These are phyloP conservation scores for Tenthredo livida DNA, from an alignment of 2,888 invertebrate species.

Conservation along the genomic window DNA sequence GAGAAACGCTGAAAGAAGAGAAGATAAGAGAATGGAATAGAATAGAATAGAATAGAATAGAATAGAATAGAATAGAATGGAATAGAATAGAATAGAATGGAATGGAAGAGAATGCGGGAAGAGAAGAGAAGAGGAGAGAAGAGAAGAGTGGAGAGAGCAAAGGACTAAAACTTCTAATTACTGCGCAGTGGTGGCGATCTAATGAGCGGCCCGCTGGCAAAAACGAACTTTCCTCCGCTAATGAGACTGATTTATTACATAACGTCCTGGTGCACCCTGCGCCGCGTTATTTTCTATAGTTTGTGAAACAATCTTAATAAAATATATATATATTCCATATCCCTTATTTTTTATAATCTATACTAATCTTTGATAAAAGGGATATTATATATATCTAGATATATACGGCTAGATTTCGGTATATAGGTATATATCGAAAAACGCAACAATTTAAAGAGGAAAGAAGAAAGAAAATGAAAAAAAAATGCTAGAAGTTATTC, in stretches of 20 bases:
- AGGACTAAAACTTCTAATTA: slow-evolving; percentile 75
- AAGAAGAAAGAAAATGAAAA: background rate
- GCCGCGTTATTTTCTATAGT: slow-evolving; percentile 33
- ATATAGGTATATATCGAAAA: too few species aligned
- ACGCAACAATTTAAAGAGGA: too few species aligned
- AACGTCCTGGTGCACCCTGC: slow-evolving; percentile 58
- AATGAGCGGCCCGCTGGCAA: slow-evolving; percentile 71
- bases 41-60: background rate
- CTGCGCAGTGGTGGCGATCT: slow-evolving; percentile 73
- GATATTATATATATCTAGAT: too few species aligned
- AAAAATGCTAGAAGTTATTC: background rate
- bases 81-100: slow-evolving; percentile 43
- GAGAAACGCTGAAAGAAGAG: slow-evolving; percentile 34
- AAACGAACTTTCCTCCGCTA: slow-evolving; percentile 73
- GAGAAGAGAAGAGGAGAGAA: slow-evolving; percentile 32
- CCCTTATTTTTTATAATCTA: background rate
- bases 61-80: slow-evolving; percentile 17
- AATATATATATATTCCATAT: background rate
- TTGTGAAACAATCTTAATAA: slow-evolving; percentile 11
- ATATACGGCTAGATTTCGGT: too few species aligned
- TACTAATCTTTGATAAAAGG: background rate
- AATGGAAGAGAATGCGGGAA: slow-evolving; percentile 50
- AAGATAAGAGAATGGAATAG: background rate
- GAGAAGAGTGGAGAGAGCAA: slow-evolving; percentile 55
- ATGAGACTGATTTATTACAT: slow-evolving; percentile 75